Evolutionary conservation across 2,888 invertebrate species (phyloP).

Genomic region (Trachelus stipa): DNA sequence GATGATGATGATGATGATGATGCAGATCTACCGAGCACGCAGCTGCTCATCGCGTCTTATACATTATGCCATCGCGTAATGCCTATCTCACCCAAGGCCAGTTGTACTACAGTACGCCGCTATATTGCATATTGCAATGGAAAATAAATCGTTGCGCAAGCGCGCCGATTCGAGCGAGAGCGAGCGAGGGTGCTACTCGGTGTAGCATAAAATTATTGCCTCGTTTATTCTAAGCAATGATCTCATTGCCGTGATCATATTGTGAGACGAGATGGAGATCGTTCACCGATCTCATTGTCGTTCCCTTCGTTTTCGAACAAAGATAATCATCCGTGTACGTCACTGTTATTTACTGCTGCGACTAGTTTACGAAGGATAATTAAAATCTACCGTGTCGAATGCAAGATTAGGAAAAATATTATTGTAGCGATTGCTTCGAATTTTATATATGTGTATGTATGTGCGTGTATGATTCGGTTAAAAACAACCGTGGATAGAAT

Average conservation of each 20-base stretch:
- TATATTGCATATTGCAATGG: slow-evolving; percentile 50
- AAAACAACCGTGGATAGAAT: neutral
- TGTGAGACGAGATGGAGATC: slow-evolving; percentile 11
- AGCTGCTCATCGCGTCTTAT: slow-evolving; percentile 38
- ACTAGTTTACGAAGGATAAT: neutral
- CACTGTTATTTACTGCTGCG: neutral
- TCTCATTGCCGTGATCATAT: slow-evolving; percentile 55
- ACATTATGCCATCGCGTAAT: slow-evolving; percentile 62
- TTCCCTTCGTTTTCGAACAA: neutral
- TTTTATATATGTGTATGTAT: too few species aligned
- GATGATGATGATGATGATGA: slow-evolving; percentile 42
- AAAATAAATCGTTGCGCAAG: slow-evolving; percentile 65
- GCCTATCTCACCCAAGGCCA: slow-evolving; percentile 63
- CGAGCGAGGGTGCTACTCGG: slow-evolving; percentile 55
- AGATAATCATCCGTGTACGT: neutral
- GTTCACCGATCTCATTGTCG: neutral
- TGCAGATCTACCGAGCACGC: slow-evolving; percentile 46
- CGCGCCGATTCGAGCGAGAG: slow-evolving; percentile 32
- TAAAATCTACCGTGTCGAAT: neutral
- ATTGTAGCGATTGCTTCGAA: neutral
- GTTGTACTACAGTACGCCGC: slow-evolving; percentile 57
- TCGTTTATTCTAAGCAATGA: slow-evolving; percentile 64
- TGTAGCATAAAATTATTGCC: slow-evolving; percentile 61
- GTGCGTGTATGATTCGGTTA: neutral
- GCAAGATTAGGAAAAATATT: neutral